A percentile compares a stretch with the other conserved stretches of the same genome.
Evolutionary conservation across 2,797 vertebrate genomes (phyloP).

Genomic region (Todus mexicanus): DNA sequence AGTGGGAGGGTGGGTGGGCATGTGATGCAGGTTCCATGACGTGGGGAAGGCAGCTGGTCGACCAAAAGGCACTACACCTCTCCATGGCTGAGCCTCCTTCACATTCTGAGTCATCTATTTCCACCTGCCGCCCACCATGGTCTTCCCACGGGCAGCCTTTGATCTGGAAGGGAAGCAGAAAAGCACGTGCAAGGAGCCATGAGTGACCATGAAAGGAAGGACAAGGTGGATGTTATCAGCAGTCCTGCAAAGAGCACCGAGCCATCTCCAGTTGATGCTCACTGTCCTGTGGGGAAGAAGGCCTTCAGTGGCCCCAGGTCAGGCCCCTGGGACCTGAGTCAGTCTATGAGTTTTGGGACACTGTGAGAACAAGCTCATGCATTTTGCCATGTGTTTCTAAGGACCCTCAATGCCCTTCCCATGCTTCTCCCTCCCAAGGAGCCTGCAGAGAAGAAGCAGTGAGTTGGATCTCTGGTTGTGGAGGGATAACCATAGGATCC

Average conservation of each 20-base stretch:
- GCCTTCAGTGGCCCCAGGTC: neutral
- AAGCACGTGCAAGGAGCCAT: neutral
- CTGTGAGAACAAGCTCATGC: neutral
- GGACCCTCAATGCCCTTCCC: neutral
- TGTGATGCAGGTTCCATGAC: neutral
- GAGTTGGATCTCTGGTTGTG: neutral
- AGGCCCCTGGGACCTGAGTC: neutral
- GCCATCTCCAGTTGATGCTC: neutral
- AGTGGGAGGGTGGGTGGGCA: neutral
- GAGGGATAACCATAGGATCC: neutral
- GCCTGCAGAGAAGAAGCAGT: accelerated
- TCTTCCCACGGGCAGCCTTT: slow-evolving; percentile 65
- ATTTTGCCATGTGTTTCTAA: neutral
- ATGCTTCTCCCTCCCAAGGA: neutral
- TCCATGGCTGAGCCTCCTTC: neutral
- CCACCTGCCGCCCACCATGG: slow-evolving; percentile 62
- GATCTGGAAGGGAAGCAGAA: slow-evolving; percentile 27
- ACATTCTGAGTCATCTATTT: slow-evolving; percentile 30
- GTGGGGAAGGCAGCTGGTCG: neutral
- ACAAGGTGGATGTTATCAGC: neutral
- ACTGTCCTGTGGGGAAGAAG: neutral
- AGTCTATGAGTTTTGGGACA: neutral
- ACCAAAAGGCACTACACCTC: neutral
- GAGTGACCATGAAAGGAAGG: neutral
- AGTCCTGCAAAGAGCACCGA: neutral